Evolutionary conservation across 2,797 vertebrate species (phyloP).

Genomic region (Clarias pachynema): DNA sequence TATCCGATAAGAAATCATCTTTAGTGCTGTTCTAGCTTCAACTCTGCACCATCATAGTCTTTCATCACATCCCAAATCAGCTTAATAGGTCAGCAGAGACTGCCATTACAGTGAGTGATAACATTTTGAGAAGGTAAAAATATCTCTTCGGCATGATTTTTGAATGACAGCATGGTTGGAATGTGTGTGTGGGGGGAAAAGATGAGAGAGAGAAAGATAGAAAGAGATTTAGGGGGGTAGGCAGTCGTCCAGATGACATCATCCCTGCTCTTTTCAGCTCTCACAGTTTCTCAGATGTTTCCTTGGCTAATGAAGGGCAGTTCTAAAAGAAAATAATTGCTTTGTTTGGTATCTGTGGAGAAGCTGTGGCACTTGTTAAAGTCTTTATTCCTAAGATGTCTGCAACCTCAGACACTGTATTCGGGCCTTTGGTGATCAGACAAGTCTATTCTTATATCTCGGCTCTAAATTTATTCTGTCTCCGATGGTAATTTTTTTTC

Average conservation of each 20-base stretch:
- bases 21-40: constrained; percentile 14
- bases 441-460: background rate
- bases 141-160: background rate
- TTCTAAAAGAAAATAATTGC: constrained; percentile 5
- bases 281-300: background rate
- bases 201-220: background rate
- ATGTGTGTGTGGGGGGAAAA: background rate
- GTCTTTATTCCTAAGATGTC: background rate
- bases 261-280: constrained; percentile 17
- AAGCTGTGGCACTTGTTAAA: background rate
- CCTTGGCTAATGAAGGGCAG: background rate
- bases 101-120: constrained; percentile 20
- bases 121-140: constrained; percentile 4
- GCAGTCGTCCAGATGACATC: constrained; percentile 24
- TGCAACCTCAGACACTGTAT: background rate
- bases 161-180: background rate
- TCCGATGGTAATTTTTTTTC: background rate
- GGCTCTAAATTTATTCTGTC: background rate
- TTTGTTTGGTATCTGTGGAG: background rate
- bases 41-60: constrained; percentile 25
- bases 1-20: constrained; percentile 14
- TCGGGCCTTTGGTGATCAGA: background rate
- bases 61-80: constrained; percentile 22
- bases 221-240: background rate
- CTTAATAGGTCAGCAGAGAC: constrained; percentile 17